These are phyloP conservation scores for Zaprionus capensis DNA, from an alignment of 1,140 invertebrate species.

Conservation along the genomic window DNA sequence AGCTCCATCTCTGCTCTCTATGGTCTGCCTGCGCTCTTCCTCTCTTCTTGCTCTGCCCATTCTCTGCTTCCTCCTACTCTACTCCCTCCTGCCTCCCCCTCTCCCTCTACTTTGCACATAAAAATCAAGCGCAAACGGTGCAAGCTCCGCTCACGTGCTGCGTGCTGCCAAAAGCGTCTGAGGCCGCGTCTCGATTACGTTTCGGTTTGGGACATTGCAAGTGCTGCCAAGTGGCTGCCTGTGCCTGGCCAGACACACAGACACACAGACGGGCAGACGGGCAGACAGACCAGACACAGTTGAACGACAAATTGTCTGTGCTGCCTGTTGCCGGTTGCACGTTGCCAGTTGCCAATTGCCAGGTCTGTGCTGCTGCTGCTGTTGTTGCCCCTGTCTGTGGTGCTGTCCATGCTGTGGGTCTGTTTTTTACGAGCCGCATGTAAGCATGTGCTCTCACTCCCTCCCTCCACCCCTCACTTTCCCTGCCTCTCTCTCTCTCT, in stretches of 20 bases:
- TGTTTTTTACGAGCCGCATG: conserved; percentile 76
- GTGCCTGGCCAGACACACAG: neutral
- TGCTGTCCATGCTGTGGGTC: conserved; percentile 42
- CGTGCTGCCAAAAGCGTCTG: conserved; percentile 77
- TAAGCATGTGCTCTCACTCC: conserved; percentile 33
- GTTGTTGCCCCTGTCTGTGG: neutral
- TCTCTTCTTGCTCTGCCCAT: neutral
- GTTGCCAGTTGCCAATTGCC: conserved; percentile 20
- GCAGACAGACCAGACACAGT: conserved; percentile 45
- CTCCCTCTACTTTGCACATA: conserved; percentile 16
- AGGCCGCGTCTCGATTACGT: conserved; percentile 62
- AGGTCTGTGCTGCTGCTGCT: neutral
- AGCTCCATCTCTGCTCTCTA: neutral
- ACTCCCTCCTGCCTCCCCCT: neutral
- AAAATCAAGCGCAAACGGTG: conserved; percentile 41
- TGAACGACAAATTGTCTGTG: conserved; percentile 78
- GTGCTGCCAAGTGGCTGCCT: conserved; percentile 54
- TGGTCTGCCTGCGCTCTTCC: neutral
- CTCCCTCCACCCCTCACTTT: neutral
- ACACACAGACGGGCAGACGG: conserved; percentile 13
- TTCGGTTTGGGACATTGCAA: conserved; percentile 73
- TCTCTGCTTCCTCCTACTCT: neutral
- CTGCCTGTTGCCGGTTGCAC: conserved; percentile 50
- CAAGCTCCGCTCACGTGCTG: conserved; percentile 69
- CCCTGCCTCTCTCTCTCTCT: neutral